Evolutionary conservation across 2,888 invertebrate genomes (phyloP).

Genomic region (Yponomeuta evonymella): DNA sequence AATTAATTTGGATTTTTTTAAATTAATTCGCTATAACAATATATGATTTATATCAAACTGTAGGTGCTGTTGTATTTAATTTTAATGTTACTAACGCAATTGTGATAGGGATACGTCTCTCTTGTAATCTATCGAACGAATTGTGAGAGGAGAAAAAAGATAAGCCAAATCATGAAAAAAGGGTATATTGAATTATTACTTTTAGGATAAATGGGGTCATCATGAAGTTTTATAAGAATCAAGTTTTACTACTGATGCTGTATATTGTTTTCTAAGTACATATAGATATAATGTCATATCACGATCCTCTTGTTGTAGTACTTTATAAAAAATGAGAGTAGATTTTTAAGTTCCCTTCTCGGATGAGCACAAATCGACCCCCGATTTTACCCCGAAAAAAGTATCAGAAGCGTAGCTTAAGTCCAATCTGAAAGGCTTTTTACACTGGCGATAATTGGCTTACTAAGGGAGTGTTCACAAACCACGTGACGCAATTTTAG

Average conservation of each 20-base stretch:
- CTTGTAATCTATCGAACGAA: conserved; percentile 60
- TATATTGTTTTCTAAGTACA: conserved; percentile 68
- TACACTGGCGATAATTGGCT: too few species aligned
- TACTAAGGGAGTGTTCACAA: too few species aligned
- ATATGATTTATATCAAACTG: conserved; percentile 53
- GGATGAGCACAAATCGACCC: conserved; percentile 32
- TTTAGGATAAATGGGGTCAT: conserved; percentile 65
- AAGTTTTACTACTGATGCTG: conserved; percentile 63
- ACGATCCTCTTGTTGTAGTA: conserved; percentile 50
- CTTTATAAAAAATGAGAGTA: conserved; percentile 49
- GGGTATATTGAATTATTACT: conserved; percentile 70
- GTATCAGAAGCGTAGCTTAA: too few species aligned
- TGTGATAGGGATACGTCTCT: conserved; percentile 66
- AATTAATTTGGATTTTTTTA: conserved; percentile 44
- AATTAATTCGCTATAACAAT: conserved; percentile 38
- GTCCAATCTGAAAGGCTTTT: too few species aligned
- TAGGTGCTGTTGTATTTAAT: conserved; percentile 72
- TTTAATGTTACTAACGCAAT: conserved; percentile 59
- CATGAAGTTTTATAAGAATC: conserved; percentile 67
- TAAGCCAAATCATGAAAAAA: conserved; percentile 70
- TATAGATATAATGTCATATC: conserved; percentile 66
- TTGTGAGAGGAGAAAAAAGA: conserved; percentile 35
- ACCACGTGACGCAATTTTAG: too few species aligned
- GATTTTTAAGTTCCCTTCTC: conserved; percentile 32
- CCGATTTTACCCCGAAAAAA: too few species aligned